Evolutionary conservation across 1,140 invertebrate genomes (phyloP).

Genomic region (Spodoptera frugiperda): DNA sequence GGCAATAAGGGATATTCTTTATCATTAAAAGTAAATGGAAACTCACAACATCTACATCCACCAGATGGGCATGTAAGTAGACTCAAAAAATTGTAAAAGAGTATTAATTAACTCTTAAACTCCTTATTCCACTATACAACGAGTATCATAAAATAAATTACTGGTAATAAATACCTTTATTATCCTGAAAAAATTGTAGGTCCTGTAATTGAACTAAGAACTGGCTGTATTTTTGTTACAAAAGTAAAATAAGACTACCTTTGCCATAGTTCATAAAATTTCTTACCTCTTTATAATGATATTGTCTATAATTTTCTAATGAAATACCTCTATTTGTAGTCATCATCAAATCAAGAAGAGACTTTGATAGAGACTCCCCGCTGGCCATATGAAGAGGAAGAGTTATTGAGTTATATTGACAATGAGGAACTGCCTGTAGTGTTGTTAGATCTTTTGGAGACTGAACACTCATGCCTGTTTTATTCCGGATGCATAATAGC

Average conservation of each 20-base stretch:
- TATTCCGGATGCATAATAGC: conserved; percentile 97
- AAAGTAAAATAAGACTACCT: too few species aligned
- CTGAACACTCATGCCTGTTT: conserved; percentile 93
- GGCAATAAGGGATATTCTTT: conserved; percentile 97
- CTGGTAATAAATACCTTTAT: too few species aligned
- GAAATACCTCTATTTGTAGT: conserved; percentile 50
- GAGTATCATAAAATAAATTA: too few species aligned
- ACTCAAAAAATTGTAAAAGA: too few species aligned
- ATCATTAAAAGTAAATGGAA: conserved; percentile 89
- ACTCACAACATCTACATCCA: conserved; percentile 80
- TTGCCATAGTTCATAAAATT: too few species aligned
- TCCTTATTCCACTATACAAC: neutral
- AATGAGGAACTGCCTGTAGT: conserved; percentile 95
- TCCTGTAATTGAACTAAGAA: too few species aligned
- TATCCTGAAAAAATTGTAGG: too few species aligned
- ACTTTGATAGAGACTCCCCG: conserved; percentile 90
- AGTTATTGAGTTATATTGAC: conserved; percentile 92
- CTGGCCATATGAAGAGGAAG: conserved; percentile 92
- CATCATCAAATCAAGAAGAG: conserved; percentile 85
- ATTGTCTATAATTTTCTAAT: too few species aligned
- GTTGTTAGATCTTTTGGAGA: conserved; percentile 93
- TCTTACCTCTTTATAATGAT: too few species aligned
- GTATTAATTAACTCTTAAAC: neutral
- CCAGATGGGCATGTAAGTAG: conserved; percentile 79
- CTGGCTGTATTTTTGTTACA: too few species aligned